Conservation (phyloP, 1,140 invertebrate genomes). For the Apolygus lucorum region DNA sequence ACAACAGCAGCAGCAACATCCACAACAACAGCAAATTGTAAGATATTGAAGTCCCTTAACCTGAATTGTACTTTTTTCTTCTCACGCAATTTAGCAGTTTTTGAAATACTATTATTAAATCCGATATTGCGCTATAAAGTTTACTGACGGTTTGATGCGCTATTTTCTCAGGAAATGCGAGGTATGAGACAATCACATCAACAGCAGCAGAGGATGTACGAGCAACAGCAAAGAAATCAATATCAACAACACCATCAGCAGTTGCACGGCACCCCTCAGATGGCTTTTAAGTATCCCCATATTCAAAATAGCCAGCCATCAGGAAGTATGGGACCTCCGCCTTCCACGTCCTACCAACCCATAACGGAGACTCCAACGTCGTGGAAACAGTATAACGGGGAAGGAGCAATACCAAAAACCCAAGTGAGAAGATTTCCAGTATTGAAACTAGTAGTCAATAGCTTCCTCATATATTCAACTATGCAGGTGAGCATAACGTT, state of each 20-base stretch:
- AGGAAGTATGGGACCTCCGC: not conserved
- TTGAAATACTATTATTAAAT: too few relatives aligned
- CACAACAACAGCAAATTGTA: too few relatives aligned
- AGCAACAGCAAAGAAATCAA: slow-evolving; percentile 17
- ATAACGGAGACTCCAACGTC: not conserved
- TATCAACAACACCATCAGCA: slow-evolving; percentile 21
- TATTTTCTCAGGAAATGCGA: slow-evolving; percentile 15
- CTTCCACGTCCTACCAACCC: not conserved
- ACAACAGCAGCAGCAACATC: slow-evolving; percentile 12
- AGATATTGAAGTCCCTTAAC: too few relatives aligned
- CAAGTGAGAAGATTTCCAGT: too few relatives aligned
- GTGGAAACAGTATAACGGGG: not conserved
- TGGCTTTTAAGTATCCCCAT: not conserved
- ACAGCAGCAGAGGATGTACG: slow-evolving; percentile 18
- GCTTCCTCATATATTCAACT: too few relatives aligned
- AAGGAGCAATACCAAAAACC: not conserved
- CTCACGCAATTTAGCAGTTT: too few relatives aligned
- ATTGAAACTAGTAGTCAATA: too few relatives aligned
- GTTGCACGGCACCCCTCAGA: not conserved
- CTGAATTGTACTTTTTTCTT: too few relatives aligned
- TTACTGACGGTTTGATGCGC: too few relatives aligned
- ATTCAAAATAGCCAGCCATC: not conserved
- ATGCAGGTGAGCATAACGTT: too few relatives aligned
- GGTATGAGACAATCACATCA: not conserved
- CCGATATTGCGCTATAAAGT: too few relatives aligned